Evolutionary conservation across 2,888 invertebrate genomes (phyloP), one percentile per base, ranked within the genome.

Genomic region (Agrotis puta): DNA sequence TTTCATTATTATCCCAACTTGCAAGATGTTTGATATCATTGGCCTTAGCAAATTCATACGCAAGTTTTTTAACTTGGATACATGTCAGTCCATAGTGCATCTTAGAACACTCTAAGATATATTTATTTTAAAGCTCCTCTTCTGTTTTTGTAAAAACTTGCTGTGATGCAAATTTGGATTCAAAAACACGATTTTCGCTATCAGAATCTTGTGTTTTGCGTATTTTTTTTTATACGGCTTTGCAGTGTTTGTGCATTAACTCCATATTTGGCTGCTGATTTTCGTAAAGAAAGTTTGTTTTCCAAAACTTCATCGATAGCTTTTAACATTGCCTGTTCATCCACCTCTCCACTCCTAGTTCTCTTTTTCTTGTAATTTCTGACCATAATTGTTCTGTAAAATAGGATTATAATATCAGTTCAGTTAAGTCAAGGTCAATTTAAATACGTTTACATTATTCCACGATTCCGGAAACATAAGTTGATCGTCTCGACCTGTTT

Each of bases 201-300:
- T 1, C 3, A 3, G 39, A 39, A 57, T 57, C 39, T 57, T 3
- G 57, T 57, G 57, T 57, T 39, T n/a, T n/a, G n/a, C 56, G 56
- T 39, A 57, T 14, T 6, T 57, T 57, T 39, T 57, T 57, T n/a
- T n/a, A 57, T 4, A 39, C 56, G 56, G 33, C 56, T 57, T 57
- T 39, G 56, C 20, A 57, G 14, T 14, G 56, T 57, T 57, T 57
- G 56, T 57, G 56, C 5, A 39, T 39, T 57, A 5, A 56, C 56
- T 56, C 56, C 56, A 6, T 57, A 57, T 6, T 57, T 57, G 56
- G 33, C 56, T 57, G 56, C 56, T 57, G 56, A 39, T 57, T 57
- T 39, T 14, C 56, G 4, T 33, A 56, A 33, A 56, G 56, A 56
- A 33, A 56, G 4, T 57, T 57, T 57, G 33, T 57, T 57, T 57